Base-by-base conservation (phyloP, 2,888 invertebrate species). In the Lissocephala sabroskyi region DNA sequence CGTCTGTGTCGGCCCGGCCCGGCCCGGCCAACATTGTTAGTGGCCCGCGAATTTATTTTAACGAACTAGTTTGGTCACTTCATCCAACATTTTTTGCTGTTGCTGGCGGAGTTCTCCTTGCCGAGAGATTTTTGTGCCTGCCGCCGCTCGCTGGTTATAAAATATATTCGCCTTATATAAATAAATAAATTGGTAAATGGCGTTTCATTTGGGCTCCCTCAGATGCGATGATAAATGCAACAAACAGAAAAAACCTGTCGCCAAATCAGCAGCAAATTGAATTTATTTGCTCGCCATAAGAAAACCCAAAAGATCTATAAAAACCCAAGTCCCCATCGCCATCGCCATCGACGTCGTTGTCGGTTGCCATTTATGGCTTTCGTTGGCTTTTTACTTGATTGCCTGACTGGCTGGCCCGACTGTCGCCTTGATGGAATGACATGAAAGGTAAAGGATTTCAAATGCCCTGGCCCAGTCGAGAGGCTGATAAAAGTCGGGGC, bases 11-110 rank as follows among this genome's bases (percentile, higher is more conserved):
- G 18, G 47, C 43, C 44, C 41, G 41, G 17, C 41, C 41, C 10
- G 10, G 32, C 32, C 10, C 4, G 52, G 49, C 40, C 71, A 70
- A 70, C 68, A 68, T 73, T 73, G 74, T 73, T 73, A 70, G 77
- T 74, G 75, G 62, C 67, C 68, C 73, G 65, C 64, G 79, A 66
- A 74, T 75, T 78, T 74, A 74, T 76, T 79, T 82, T 81, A 80
- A 82, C 79, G 80, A 81, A 81, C 80, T 79, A 79, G 77, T 80
- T 79, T 80, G 76, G 74, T 65, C 66, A 76, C 79, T 75, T 74
- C 70, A 79, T 74, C 68, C 77, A 74, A 65, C 77, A 76, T 62
- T 64, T 62, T 65, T 59, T 68, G 26, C 16, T 26, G n/a, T n/a
- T n/a, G n/a, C n/a, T n/a, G n/a, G n/a, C n/a, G n/a, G n/a, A n/a